Evolutionary conservation across 2,113 vertebrate genomes (phyloP).

Genomic region (Hepsetus odoe): DNA sequence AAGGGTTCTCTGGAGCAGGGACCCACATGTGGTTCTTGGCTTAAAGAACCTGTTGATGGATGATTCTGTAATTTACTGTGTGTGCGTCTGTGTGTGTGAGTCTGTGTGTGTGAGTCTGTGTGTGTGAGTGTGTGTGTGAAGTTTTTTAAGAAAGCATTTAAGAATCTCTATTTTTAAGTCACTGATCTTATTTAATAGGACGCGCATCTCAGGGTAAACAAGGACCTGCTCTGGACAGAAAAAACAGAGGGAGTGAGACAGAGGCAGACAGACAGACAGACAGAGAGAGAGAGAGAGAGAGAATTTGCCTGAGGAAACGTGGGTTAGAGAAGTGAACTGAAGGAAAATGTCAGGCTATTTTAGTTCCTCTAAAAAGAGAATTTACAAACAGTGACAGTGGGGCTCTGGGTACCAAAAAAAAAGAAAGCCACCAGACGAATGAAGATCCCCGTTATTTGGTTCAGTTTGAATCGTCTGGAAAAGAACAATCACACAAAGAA

Average conservation of each 20-base stretch:
- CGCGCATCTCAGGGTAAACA: neutral
- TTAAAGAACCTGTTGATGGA: too few species aligned
- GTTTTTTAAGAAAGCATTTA: too few species aligned
- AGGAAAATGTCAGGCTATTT: conserved; percentile 50
- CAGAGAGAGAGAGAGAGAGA: conserved; percentile 18
- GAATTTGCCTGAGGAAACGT: conserved; percentile 29
- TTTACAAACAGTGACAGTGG: conserved; percentile 49
- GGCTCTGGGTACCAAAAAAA: conserved; percentile 46
- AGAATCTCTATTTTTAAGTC: too few species aligned
- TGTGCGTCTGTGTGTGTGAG: too few species aligned
- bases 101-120: too few species aligned
- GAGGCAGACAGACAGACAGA: neutral
- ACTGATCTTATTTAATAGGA: neutral
- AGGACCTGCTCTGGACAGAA: neutral
- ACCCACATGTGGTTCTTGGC: too few species aligned
- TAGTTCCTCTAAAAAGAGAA: conserved; percentile 40
- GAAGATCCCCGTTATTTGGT: conserved; percentile 18
- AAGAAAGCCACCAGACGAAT: conserved; percentile 40
- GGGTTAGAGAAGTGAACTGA: conserved; percentile 37
- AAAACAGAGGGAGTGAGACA: neutral
- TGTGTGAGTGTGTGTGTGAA: too few species aligned
- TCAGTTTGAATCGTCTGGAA: conserved; percentile 44
- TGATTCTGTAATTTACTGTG: too few species aligned
- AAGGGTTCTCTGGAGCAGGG: too few species aligned
- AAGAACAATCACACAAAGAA: conserved; percentile 38